phyloP scores from a whole-genome alignment of 1,140 invertebrate species.

The Trichomalopsis sarcophagae region DNA sequence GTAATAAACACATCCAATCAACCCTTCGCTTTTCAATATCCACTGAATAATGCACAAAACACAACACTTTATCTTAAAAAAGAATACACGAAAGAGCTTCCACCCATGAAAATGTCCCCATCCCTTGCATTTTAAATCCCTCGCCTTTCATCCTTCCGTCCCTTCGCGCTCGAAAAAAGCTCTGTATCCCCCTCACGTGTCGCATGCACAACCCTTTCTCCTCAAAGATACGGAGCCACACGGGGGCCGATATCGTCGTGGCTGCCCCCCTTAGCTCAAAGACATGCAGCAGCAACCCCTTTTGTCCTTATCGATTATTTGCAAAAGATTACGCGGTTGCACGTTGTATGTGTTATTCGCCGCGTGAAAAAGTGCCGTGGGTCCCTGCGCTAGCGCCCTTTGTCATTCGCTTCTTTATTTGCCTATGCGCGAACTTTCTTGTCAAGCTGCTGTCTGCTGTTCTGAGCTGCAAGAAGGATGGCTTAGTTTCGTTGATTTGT shows the following conservation, averaged over 20 bases:
- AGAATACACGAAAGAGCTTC: neutral
- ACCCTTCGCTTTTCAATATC: neutral
- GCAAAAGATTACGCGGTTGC: constrained; percentile 19
- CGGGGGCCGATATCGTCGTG: neutral
- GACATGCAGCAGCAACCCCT: neutral
- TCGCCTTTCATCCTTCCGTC: neutral
- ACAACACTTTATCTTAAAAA: neutral
- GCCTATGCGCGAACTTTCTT: neutral
- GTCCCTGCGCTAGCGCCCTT: neutral
- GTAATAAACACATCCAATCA: no score
- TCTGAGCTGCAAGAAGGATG: neutral
- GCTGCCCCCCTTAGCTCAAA: neutral
- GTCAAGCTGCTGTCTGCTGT: neutral
- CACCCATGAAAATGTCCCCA: neutral
- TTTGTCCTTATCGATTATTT: constrained; percentile 39
- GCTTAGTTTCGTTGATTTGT: neutral
- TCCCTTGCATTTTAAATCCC: neutral
- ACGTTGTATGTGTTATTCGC: neutral
- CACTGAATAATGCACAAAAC: neutral
- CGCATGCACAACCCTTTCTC: neutral
- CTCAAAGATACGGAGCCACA: neutral
- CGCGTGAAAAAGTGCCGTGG: neutral
- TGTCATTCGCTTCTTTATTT: constrained; percentile 24
- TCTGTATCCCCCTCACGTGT: neutral
- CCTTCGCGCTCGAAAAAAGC: neutral